These are phyloP conservation scores for Anarhynchus alexandrinus DNA, from an alignment of 2,113 vertebrate species.

Conservation along the genomic window DNA sequence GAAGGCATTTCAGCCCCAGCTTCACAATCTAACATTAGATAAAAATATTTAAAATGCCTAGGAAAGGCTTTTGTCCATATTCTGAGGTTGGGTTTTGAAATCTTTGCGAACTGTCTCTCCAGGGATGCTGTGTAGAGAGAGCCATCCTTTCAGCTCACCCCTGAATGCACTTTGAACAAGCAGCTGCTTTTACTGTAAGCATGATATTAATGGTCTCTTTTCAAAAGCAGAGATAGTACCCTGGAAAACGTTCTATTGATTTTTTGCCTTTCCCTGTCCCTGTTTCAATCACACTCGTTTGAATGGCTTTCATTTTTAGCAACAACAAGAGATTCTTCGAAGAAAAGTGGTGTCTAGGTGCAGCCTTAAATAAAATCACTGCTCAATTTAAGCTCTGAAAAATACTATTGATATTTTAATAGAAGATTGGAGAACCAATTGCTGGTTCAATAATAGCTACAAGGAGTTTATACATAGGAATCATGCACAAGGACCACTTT, in stretches of 20 bases:
- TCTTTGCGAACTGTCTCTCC: conserved; percentile 64
- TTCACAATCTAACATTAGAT: neutral
- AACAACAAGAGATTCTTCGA: conserved; percentile 73
- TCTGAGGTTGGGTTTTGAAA: conserved; percentile 54
- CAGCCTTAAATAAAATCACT: conserved; percentile 75
- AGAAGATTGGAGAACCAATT: conserved; percentile 69
- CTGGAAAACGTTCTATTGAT: conserved; percentile 77
- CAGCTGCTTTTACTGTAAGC: conserved; percentile 74
- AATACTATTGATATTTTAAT: conserved; percentile 80
- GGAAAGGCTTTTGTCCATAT: conserved; percentile 38
- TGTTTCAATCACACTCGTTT: conserved; percentile 77
- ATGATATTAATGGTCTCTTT: conserved; percentile 78
- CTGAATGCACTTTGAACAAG: conserved; percentile 78
- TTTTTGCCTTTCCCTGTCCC: conserved; percentile 63
- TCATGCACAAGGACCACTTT: conserved; percentile 61
- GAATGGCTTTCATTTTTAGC: conserved; percentile 80
- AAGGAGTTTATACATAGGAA: conserved; percentile 71
- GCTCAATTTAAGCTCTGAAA: conserved; percentile 77
- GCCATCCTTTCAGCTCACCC: conserved; percentile 70
- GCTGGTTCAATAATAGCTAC: conserved; percentile 69
- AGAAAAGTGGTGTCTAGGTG: conserved; percentile 71
- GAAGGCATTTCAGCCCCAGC: neutral
- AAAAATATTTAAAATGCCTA: conserved; percentile 35
- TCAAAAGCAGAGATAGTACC: conserved; percentile 77
- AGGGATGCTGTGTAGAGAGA: conserved; percentile 52